Conservation (phyloP, 2,797 vertebrate species). For the Bovichtus variegatus region DNA sequence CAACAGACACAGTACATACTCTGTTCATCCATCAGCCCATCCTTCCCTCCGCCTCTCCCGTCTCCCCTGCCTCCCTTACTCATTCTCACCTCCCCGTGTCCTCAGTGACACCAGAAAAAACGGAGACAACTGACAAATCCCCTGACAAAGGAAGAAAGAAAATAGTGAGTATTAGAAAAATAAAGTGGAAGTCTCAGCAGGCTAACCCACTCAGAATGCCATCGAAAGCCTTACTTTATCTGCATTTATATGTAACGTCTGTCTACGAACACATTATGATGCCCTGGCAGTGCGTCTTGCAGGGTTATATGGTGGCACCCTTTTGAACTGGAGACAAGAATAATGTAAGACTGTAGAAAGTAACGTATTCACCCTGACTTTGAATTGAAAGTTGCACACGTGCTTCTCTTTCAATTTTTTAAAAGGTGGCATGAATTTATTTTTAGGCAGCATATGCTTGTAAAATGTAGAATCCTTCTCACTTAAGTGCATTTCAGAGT, state of each 20-base stretch:
- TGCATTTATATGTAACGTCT: constrained; percentile 18
- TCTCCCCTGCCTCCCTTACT: constrained; percentile 2
- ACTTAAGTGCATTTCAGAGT: constrained; percentile 56
- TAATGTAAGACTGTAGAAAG: constrained; percentile 21
- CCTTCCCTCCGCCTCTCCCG: neutral
- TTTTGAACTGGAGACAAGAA: constrained; percentile 6
- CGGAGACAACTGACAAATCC: constrained; percentile 37
- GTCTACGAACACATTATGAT: constrained; percentile 5
- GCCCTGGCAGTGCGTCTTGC: neutral
- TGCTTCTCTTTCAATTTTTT: constrained; percentile 48
- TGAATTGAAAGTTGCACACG: constrained; percentile 19
- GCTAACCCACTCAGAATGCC: constrained; percentile 2
- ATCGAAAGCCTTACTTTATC: constrained; percentile 3
- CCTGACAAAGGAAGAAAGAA: neutral
- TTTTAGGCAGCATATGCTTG: constrained; percentile 48
- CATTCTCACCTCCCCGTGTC: constrained; percentile 45
- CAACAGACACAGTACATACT: neutral
- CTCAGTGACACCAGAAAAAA: constrained; percentile 32
- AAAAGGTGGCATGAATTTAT: constrained; percentile 38
- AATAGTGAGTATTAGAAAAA: neutral
- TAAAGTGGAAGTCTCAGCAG: constrained; percentile 25
- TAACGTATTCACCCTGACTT: constrained; percentile 4
- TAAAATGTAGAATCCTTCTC: constrained; percentile 41
- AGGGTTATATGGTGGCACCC: neutral
- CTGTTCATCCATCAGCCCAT: constrained; percentile 9